Percentiles rank a stretch among this genome's conserved stretches.
Evolutionary conservation across 2,888 invertebrate species (phyloP).

Genomic region (Synanthedon andrenaeformis): DNA sequence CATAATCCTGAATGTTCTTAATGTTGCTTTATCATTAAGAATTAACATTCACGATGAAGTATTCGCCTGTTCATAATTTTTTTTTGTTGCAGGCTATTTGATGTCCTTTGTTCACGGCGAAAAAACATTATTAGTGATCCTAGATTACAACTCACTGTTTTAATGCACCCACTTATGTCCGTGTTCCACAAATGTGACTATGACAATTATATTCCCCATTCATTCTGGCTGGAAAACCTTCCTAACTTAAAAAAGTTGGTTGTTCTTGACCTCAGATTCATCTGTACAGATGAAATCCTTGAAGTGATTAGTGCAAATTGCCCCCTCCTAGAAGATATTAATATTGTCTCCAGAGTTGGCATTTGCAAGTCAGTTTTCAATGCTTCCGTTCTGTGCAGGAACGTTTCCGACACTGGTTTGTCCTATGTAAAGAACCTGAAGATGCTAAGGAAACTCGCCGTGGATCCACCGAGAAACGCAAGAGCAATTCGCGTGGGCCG

Average conservation of each 20-base stretch:
- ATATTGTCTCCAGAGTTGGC: slow-evolving; percentile 61
- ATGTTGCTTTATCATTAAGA: too few species aligned
- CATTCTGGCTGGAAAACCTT: slow-evolving; percentile 51
- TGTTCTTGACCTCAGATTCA: slow-evolving; percentile 59
- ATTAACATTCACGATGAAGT: too few species aligned
- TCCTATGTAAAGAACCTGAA: slow-evolving; percentile 45
- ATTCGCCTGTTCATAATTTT: slow-evolving; percentile 2
- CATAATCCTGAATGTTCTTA: too few species aligned
- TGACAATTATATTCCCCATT: slow-evolving; percentile 52
- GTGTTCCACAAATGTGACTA: slow-evolving; percentile 59
- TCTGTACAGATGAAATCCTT: slow-evolving; percentile 64
- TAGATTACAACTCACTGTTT: slow-evolving; percentile 48
- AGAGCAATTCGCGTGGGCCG: slow-evolving; percentile 49
- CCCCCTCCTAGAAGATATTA: slow-evolving; percentile 52
- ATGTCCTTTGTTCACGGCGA: slow-evolving; percentile 63
- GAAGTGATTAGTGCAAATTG: slow-evolving; percentile 48
- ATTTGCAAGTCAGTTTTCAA: slow-evolving; percentile 59
- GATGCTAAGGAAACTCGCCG: slow-evolving; percentile 45
- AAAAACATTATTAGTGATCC: slow-evolving; percentile 56
- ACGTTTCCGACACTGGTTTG: slow-evolving; percentile 58
- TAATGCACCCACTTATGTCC: slow-evolving; percentile 56
- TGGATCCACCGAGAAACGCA: slow-evolving; percentile 63
- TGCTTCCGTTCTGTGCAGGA: slow-evolving; percentile 56
- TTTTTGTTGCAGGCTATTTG: slow-evolving; percentile 57
- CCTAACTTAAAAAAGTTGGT: slow-evolving; percentile 44